A percentile compares a stretch with the other conserved stretches of the same genome.
These are phyloP conservation scores for Neoitamus cyanurus DNA, from an alignment of 2,888 invertebrate species.

Conservation along the genomic window DNA sequence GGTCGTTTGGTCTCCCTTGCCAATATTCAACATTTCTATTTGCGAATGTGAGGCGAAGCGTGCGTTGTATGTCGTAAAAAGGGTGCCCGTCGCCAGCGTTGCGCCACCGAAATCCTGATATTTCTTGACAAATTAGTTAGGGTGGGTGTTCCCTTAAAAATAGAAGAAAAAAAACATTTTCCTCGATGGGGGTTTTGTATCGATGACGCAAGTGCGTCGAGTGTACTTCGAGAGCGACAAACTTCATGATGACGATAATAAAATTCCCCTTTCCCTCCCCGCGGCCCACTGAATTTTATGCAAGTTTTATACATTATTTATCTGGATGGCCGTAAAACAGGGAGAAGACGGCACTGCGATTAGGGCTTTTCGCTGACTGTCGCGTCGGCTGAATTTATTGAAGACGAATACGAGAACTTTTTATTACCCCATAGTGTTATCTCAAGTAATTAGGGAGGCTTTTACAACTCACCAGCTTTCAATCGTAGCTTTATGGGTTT, in stretches of 20 bases:
- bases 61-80: not conserved
- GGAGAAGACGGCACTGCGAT: conserved; percentile 11
- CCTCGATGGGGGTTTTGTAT: not conserved
- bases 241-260: conserved; percentile 22
- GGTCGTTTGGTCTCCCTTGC: not conserved
- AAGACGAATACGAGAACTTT: not conserved
- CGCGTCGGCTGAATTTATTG: conserved; percentile 12
- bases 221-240: conserved; percentile 31
- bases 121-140: conserved; percentile 28
- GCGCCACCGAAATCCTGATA: not conserved
- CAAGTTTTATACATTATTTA: conserved; percentile 31
- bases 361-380: not conserved
- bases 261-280: conserved; percentile 6
- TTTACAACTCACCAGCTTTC: not conserved
- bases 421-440: conserved; percentile 8
- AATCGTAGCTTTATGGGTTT: not conserved
- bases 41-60: not conserved
- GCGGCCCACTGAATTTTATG: not conserved
- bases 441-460: conserved; percentile 10
- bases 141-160: conserved; percentile 1
- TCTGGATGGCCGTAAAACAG: conserved; percentile 5
- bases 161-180: not conserved
- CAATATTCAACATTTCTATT: conserved; percentile 7
- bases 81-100: conserved; percentile 3
- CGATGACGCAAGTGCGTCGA: conserved; percentile 39